These are phyloP conservation scores for Apis mellifera DNA, from an alignment of 1,140 invertebrate genomes.

Conservation along the genomic window DNA sequence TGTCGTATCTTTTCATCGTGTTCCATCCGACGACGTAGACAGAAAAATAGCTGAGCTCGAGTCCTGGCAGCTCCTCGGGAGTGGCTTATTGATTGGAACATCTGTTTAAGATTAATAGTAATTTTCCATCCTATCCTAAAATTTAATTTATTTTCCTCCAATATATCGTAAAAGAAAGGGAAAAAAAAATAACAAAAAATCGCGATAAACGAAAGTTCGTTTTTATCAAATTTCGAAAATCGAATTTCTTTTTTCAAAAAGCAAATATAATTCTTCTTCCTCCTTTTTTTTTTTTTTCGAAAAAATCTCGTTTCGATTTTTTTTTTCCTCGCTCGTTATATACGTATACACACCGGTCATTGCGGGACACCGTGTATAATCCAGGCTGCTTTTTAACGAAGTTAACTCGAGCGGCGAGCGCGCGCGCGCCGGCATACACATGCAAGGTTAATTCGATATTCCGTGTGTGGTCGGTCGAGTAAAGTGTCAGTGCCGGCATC, in stretches of 20 bases:
- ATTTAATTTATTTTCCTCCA: too few relatives aligned
- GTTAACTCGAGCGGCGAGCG: slow-evolving; percentile 24
- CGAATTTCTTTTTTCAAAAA: too few relatives aligned
- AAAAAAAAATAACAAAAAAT: too few relatives aligned
- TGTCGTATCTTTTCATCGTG: slow-evolving; percentile 2
- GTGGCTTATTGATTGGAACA: background rate
- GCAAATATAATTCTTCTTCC: too few relatives aligned
- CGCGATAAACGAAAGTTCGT: too few relatives aligned
- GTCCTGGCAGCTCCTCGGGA: background rate
- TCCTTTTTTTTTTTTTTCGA: too few relatives aligned
- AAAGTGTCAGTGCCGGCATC: slow-evolving; percentile 56
- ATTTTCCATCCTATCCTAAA: too few relatives aligned
- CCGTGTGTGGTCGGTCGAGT: slow-evolving; percentile 48
- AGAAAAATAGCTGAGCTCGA: background rate
- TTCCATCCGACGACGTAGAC: too few relatives aligned
- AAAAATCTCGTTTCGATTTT: too few relatives aligned
- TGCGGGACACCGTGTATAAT: slow-evolving; percentile 29
- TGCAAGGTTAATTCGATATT: slow-evolving; percentile 45
- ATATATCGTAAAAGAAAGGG: too few relatives aligned
- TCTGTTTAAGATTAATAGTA: too few relatives aligned
- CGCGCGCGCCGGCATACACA: slow-evolving; percentile 1
- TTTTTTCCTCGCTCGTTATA: background rate
- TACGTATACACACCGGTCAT: background rate
- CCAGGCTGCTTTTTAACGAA: slow-evolving; percentile 44
- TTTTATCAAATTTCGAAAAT: too few relatives aligned